Evolutionary conservation across 2,888 invertebrate species (phyloP), one percentile per base, ranked within the genome.

Genomic region (Volucella zonaria): DNA sequence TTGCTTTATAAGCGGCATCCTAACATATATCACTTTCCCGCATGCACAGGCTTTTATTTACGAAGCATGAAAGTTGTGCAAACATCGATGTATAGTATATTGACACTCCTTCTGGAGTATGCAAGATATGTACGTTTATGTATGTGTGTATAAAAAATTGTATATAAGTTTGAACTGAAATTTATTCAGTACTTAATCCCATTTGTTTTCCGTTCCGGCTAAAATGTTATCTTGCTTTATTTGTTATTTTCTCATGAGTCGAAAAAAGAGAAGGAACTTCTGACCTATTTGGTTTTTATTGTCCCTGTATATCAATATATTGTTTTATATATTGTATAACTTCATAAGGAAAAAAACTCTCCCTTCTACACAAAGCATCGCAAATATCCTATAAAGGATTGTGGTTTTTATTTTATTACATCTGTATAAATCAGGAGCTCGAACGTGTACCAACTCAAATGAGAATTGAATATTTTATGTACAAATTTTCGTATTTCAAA

Each of bases 231-330:
- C 58, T 66, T 49, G 45, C 66, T 47, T 67, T 79, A 61, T 74
- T 74, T 74, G 61, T 67, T 79, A 61, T 74, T 74, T 74, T 52
- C 40, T 47, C 74, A 79, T 56, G 56, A 47, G 58, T 79, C 59
- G 52, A 71, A 58, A 58, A 56, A 64, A 58, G 58, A 66, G 23
- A 66, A 66, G 71, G 59, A 79, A 70, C 77, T 56, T 70, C 18
- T 70, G 66, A 78, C 71, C 71, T 78, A 71, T 78, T 59, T 52
- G 52, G 66, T 45, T 70, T 66, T 71, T 66, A 78, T 64, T 58
- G 51, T 31, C 31, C 40, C 14, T 62, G 38, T 64, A 43, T 52
- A 64, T 78, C 71, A 71, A 59, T 67, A 49, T 45, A 58, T 40
- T 10, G 38, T 6, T 10, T 3, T 59, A 40, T 15, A 11, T 15